These are phyloP conservation scores for Coelopa frigida DNA, from an alignment of 1,140 invertebrate genomes.

Conservation along the genomic window DNA sequence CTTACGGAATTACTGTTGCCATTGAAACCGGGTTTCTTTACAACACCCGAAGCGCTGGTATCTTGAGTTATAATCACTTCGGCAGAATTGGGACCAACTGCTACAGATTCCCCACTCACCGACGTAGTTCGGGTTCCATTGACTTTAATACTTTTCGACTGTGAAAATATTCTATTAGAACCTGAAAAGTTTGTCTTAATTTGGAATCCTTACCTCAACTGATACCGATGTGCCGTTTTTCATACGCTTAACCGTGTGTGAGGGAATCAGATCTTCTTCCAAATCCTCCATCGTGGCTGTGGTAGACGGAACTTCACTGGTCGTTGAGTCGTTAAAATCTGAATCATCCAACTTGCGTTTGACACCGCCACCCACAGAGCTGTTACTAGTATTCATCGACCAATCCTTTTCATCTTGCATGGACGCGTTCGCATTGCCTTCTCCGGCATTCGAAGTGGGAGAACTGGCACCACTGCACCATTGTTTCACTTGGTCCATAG, in stretches of 20 bases:
- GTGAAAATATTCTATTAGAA: background rate
- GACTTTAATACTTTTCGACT: constrained; percentile 17
- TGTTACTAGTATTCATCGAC: constrained; percentile 15
- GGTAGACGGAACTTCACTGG: constrained; percentile 28
- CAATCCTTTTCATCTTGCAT: constrained; percentile 29
- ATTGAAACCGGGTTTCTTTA: constrained; percentile 31
- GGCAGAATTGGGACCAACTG: constrained; percentile 26
- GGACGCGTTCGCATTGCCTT: constrained; percentile 10
- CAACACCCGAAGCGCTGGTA: constrained; percentile 33
- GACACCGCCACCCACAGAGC: constrained; percentile 6
- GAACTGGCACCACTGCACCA: constrained; percentile 49
- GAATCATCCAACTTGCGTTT: constrained; percentile 41
- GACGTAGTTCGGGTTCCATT: constrained; percentile 13
- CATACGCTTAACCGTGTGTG: constrained; percentile 38
- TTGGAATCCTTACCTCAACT: constrained; percentile 28
- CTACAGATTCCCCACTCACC: constrained; percentile 1
- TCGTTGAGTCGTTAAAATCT: constrained; percentile 41
- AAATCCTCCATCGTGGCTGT: constrained; percentile 28
- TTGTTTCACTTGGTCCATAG: constrained; percentile 74
- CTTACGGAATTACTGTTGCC: constrained; percentile 9
- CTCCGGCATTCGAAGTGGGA: constrained; percentile 27
- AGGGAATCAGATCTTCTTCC: constrained; percentile 36
- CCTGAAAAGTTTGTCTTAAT: background rate
- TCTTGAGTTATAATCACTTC: constrained; percentile 42
- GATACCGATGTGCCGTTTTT: constrained; percentile 39